Evolutionary conservation across 2,888 invertebrate species (phyloP).

Genomic region (Luperina testacea): DNA sequence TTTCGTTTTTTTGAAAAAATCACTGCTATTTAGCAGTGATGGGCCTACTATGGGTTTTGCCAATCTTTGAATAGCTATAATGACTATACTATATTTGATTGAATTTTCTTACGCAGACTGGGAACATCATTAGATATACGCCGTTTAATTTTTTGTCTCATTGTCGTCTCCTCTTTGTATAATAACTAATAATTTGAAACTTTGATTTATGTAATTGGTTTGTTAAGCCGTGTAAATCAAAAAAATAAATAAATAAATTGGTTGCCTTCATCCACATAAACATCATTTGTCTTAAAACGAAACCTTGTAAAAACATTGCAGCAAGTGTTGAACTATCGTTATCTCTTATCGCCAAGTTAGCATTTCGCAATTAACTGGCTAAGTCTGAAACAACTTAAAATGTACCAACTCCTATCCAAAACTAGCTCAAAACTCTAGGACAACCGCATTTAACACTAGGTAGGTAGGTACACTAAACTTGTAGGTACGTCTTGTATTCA

Average conservation of each 20-base stretch:
- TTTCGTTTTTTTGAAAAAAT: too few relatives aligned
- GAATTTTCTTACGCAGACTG: too few relatives aligned
- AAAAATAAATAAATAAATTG: too few relatives aligned
- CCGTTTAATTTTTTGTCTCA: neutral
- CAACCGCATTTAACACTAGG: constrained; percentile 42
- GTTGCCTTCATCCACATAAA: neutral
- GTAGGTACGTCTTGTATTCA: neutral
- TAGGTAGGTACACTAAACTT: neutral
- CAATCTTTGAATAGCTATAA: neutral
- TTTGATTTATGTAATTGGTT: neutral
- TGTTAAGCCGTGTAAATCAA: too few relatives aligned
- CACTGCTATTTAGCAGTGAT: too few relatives aligned
- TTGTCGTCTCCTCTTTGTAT: neutral
- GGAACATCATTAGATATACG: neutral
- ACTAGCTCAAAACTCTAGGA: constrained; percentile 44
- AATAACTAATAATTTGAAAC: neutral
- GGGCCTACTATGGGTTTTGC: neutral
- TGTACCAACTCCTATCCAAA: constrained; percentile 3
- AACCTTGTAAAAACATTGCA: neutral
- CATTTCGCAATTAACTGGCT: constrained; percentile 34
- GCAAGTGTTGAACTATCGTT: constrained; percentile 10
- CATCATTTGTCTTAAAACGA: neutral
- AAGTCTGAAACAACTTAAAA: constrained; percentile 22
- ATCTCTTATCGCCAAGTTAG: constrained; percentile 48
- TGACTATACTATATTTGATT: neutral